Evolutionary conservation across 2,113 vertebrate genomes (phyloP), one percentile per base, ranked within the genome.

Genomic region (Dipodomys stephensi): DNA sequence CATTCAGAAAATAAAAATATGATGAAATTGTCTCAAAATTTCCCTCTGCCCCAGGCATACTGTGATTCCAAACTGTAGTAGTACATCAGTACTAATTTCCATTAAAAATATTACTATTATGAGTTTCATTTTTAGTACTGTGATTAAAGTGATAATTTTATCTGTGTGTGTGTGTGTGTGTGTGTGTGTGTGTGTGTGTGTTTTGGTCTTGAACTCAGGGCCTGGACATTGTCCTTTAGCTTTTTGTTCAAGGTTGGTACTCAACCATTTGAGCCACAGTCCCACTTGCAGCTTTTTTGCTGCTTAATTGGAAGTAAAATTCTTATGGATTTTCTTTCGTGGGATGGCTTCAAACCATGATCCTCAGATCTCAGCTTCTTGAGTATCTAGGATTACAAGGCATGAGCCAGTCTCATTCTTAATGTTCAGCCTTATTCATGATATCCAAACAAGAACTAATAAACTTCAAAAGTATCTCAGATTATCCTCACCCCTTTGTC

Each of bases 391-490:
- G 8, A 13, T 39, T 39, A 39, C 39, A 39, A 39, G 39, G 39
- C 39, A 39, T 39, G 39, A 39, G 39, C 49, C 49, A 80, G 60
- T 68, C 65, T 83, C 65, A 69, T 60, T 91, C 46, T 92, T 67
- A 78, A 87, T 64, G 53, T 83, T 35, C 49, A 84, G 30, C 85
- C 6, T 89, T 79, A 83, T 13, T 88, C 44, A 76, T 27, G 76
- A 88, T 91, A 77, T 79, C 93, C 62, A 78, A 35, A 27, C 27
- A 88, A 93, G 71, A 93, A 32, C 35, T 62, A 65, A 64, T 22
- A 72, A 85, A 25, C 5, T 10, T 82, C 28, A 83, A 73, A 73
- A 44, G 49, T 15, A 8, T 46, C 68, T 88, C 4, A 85, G 60
- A 83, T 12, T 15, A 77, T 4, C 67, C 76, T 44, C 3, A 46